Percentiles rank a stretch among this genome's conserved stretches.
These are phyloP conservation scores for Nebria brevicollis DNA, from an alignment of 2,888 invertebrate genomes.

Conservation along the genomic window DNA sequence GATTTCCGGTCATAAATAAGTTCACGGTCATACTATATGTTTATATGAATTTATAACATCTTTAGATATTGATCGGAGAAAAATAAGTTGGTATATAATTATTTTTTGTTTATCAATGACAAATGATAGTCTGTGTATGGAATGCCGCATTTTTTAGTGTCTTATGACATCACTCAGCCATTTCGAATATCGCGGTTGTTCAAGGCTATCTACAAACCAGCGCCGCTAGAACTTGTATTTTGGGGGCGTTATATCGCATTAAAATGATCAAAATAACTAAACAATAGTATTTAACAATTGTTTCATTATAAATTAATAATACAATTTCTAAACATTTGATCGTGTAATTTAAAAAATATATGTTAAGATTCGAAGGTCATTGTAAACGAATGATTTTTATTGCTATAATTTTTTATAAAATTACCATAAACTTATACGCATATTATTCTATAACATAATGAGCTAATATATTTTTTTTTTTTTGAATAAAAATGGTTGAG, in stretches of 20 bases:
- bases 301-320: not conserved
- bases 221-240: not conserved
- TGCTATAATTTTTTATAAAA: not conserved
- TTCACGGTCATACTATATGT: not conserved
- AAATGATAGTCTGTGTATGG: constrained; percentile 25
- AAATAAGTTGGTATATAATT: constrained; percentile 4
- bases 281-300: not conserved
- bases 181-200: constrained; percentile 23
- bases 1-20: not conserved
- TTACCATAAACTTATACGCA: no score
- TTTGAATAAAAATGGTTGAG: no score
- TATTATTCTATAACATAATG: no score
- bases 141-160: constrained; percentile 27
- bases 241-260: not conserved
- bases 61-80: not conserved
- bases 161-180: constrained; percentile 16
- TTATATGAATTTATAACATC: not conserved
- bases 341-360: not conserved
- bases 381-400: not conserved
- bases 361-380: no score
- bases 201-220: constrained; percentile 23
- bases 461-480: no score
- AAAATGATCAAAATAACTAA: no score
- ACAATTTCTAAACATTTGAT: not conserved
- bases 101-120: not conserved